Evolutionary conservation across 1,140 invertebrate species (phyloP).

Genomic region (Phthorimaea operculella): DNA sequence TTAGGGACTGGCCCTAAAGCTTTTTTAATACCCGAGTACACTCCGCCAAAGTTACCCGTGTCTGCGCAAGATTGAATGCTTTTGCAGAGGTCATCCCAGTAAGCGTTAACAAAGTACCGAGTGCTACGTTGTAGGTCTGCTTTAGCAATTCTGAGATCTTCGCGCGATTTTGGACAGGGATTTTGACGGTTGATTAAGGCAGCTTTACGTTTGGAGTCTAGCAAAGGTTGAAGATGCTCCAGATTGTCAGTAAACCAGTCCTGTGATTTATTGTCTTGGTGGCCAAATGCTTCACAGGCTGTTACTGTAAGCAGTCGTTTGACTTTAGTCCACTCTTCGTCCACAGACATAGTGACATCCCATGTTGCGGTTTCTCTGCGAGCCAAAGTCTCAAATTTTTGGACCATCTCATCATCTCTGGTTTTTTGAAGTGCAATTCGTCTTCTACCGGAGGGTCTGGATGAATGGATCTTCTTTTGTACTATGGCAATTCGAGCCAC

Average conservation of each 20-base stretch:
- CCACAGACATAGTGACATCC: background rate
- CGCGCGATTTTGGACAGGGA: background rate
- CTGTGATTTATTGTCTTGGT: background rate
- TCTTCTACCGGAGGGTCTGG: background rate
- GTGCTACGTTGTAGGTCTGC: background rate
- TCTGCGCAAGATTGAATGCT: background rate
- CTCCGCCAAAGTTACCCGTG: background rate
- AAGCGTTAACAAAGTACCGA: background rate
- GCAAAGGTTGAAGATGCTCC: background rate
- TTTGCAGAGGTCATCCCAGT: background rate
- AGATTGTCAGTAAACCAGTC: constrained; percentile 4
- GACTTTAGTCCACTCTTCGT: background rate
- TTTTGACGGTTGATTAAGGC: background rate
- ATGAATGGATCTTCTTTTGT: constrained; percentile 5
- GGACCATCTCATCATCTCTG: background rate
- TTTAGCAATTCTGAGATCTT: background rate
- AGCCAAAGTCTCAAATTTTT: constrained; percentile 1
- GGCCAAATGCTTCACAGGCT: background rate
- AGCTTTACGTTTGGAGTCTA: constrained; percentile 4
- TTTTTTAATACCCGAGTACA: background rate
- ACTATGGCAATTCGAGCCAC: background rate
- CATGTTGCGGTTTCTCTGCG: background rate
- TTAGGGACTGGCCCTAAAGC: constrained; percentile 5
- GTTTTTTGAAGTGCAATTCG: background rate
- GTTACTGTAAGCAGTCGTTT: background rate